These are phyloP conservation scores for Formica aserva DNA, from an alignment of 2,888 invertebrate species.

Conservation along the genomic window DNA sequence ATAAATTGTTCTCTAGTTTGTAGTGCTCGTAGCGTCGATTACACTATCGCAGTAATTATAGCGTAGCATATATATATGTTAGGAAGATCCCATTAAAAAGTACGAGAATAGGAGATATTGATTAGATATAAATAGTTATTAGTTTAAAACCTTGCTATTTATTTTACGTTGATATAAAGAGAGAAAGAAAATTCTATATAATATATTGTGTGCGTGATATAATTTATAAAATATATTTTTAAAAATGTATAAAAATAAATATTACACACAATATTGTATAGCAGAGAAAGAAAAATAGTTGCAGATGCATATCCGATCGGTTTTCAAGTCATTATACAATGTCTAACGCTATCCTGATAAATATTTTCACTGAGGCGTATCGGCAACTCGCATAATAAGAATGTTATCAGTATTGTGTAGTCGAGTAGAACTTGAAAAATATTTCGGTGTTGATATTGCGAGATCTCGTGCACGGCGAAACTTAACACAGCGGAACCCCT, in stretches of 20 bases:
- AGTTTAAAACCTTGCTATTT: not conserved
- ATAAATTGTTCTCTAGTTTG: conserved; percentile 57
- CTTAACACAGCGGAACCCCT: conserved; percentile 53
- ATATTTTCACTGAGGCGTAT: not conserved
- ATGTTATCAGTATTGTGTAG: conserved; percentile 17
- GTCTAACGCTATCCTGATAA: not conserved
- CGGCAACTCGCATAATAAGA: conserved; percentile 12
- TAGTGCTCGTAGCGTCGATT: conserved; percentile 52
- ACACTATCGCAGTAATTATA: conserved; percentile 51
- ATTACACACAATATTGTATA: not conserved
- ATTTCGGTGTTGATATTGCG: conserved; percentile 66
- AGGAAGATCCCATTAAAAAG: conserved; percentile 36
- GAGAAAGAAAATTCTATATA: not conserved
- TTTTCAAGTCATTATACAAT: not conserved
- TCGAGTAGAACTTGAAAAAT: conserved; percentile 57
- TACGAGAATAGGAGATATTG: conserved; percentile 6
- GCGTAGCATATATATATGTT: not conserved
- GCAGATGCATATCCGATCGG: not conserved
- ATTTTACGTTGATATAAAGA: not conserved
- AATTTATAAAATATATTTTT: not conserved
- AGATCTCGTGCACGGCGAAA: conserved; percentile 68
- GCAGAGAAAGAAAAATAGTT: not conserved
- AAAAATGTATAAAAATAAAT: not conserved
- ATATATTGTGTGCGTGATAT: not conserved
- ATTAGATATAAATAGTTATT: not conserved